Conservation (phyloP, 2,113 vertebrate genomes). For the Hydrolagus affinis region DNA sequence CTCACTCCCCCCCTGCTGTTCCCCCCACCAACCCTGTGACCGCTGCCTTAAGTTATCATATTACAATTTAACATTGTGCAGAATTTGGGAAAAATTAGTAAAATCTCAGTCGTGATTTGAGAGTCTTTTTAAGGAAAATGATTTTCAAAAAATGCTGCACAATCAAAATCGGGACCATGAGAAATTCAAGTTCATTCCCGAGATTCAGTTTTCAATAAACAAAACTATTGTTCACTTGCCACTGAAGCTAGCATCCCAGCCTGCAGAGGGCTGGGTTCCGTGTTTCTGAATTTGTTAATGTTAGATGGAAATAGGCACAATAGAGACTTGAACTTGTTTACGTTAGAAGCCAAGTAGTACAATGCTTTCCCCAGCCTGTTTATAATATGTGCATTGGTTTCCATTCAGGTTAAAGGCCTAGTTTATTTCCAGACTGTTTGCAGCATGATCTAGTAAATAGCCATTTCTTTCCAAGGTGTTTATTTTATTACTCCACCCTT, state of each 20-base stretch:
- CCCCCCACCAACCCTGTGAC: no score
- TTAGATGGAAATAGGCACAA: constrained; percentile 7
- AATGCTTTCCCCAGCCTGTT: constrained; percentile 20
- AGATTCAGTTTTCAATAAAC: not conserved
- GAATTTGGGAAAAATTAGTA: no score
- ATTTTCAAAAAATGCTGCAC: no score
- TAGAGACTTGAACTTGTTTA: not conserved
- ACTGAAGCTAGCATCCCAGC: not conserved
- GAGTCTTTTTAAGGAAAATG: no score
- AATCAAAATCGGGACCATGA: no score
- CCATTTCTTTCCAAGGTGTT: no score
- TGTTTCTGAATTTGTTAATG: constrained; percentile 1
- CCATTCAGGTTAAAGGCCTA: not conserved
- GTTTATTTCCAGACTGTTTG: not conserved
- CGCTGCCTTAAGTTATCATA: no score
- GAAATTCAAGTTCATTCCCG: no score
- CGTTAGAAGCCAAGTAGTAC: not conserved
- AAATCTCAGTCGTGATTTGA: no score
- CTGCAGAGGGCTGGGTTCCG: not conserved
- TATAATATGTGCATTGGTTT: constrained; percentile 2
- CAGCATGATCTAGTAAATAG: not conserved
- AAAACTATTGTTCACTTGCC: not conserved
- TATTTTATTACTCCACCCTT: no score
- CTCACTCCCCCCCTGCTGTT: no score
- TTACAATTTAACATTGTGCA: no score